These are phyloP conservation scores for Caenorhabditis sulstoni DNA, from an alignment of 2,888 invertebrate genomes.

Conservation along the genomic window DNA sequence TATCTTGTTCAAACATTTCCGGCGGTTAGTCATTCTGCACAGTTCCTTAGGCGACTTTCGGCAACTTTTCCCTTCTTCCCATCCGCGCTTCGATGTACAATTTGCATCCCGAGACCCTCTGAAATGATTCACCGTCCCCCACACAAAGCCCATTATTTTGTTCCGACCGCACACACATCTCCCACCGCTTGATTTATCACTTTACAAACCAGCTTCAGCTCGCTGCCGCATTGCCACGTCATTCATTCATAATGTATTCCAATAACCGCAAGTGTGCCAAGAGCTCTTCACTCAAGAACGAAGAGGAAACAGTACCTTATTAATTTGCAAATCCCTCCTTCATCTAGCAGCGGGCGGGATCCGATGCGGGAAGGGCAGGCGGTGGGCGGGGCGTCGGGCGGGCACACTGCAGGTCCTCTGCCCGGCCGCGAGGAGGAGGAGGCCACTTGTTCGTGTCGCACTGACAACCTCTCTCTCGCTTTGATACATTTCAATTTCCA, in stretches of 20 bases:
- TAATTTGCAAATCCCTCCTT: slow-evolving; percentile 52
- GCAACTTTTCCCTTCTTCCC: neutral
- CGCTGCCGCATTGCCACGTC: slow-evolving; percentile 19
- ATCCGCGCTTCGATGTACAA: slow-evolving; percentile 26
- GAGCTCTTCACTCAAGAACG: slow-evolving; percentile 18
- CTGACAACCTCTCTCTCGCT: slow-evolving; percentile 21
- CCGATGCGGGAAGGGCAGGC: slow-evolving; percentile 10
- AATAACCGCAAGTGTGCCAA: slow-evolving; percentile 33
- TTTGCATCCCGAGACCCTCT: slow-evolving; percentile 7
- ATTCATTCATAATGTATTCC: slow-evolving; percentile 33
- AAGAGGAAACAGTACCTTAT: slow-evolving; percentile 47
- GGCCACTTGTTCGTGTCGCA: slow-evolving; percentile 54
- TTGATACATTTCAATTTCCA: slow-evolving; percentile 31
- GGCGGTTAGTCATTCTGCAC: slow-evolving; percentile 41
- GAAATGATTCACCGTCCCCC: slow-evolving; percentile 40
- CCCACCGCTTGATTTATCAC: slow-evolving; percentile 53
- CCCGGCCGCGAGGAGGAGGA: slow-evolving; percentile 5
- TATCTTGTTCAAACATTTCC: slow-evolving; percentile 50
- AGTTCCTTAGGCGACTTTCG: neutral
- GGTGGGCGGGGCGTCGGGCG: slow-evolving; percentile 9
- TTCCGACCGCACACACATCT: slow-evolving; percentile 18
- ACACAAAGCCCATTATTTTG: slow-evolving; percentile 56
- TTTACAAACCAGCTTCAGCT: slow-evolving; percentile 44
- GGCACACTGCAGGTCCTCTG: slow-evolving; percentile 26
- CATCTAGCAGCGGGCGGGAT: slow-evolving; percentile 14